Base-by-base conservation (phyloP, 1,140 invertebrate genomes). In the Kradibia gibbosae region DNA sequence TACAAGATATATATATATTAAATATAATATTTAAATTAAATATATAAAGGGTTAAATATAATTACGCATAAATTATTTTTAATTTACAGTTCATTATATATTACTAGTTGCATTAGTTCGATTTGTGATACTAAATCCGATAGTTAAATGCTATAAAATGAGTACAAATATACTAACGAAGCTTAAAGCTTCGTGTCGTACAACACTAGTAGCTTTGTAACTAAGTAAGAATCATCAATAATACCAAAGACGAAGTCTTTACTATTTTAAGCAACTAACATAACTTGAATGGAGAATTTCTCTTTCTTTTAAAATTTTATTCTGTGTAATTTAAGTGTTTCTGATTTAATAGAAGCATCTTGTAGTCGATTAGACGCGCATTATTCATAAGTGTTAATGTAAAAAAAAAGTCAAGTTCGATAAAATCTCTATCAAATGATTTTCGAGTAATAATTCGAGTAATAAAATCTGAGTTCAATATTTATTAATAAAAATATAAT, bases 141-240 rank as follows among this genome's bases (percentile, higher is more conserved):
- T 10, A 39, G 3, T 39, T 39, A 10, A 39, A 39, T 39, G 8
- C 1, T 22, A n/a, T n/a, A 3, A 39, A 39, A 39, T 39, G 17
- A 39, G 20, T 39, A n/a, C 8, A 17, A 2, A 13, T 2, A n/a
- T n/a, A 3, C 53, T n/a, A n/a, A 55, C 25, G 3, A 55, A 11
- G 31, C 15, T 31, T 34, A 1, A 1, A 62, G 31, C 60, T 34
- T 62, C 34, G 20, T 10, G 7, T 17, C 5, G 4, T 34, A 20
- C 28, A 65, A 65, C 22, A 8, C 28, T 39, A n/a, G 34, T n/a
- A 39, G 15, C 4, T n/a, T 39, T 67, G 20, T 34, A 67, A n/a
- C 11, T n/a, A 34, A 67, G 17, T 67, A 10, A 67, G 45, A 74
- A 75, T 83, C 77, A 45, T 36, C 67, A 78, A 82, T 76, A 80